Evolutionary conservation across 1,140 invertebrate species (phyloP), one percentile per base, ranked within the genome.

Genomic region (Venturia canescens): DNA sequence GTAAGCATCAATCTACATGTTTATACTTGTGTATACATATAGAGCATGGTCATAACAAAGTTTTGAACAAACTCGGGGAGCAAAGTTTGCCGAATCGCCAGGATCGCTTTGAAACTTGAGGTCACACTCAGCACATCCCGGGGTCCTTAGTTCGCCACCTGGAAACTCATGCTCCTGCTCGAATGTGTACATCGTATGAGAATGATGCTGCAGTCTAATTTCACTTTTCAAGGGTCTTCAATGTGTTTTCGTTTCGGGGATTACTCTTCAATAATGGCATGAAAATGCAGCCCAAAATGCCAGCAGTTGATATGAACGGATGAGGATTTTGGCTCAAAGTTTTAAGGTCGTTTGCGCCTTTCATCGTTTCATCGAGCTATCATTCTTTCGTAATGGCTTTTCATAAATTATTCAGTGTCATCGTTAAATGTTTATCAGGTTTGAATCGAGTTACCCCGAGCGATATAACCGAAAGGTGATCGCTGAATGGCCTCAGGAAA

Each of bases 401-500:
- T 69, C 27, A 18, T 29, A 53, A 27, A 53, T 53, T 23, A 18
- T 29, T 38, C 29, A 29, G 29, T 53, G 15, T 29, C 53, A n/a
- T 31, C 48, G 26, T 29, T 29, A 74, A 74, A 53, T 29, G 16
- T 74, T 26, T 29, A n/a, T 3, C 76, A 18, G 21, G 63, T 4
- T n/a, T 13, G 71, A 57, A 53, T 57, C 48, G 38, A 18, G 71
- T 29, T 74, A 53, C 26, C 9, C 29, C 11, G 23, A 26, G 23
- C 38, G 57, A 69, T 29, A n/a, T 7, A 69, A 16, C 66, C 15
- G 2, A 11, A 27, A 31, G 29, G 26, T 6, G 82, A 79, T 85
- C 85, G 78, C 82, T 82, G 84, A 88, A 87, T 87, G 84, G 84
- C 85, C 83, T 87, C 86, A 87, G 88, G 86, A 86, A 86, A 87